These are phyloP conservation scores for Indicator indicator DNA, from an alignment of 2,113 vertebrate genomes.

Conservation along the genomic window DNA sequence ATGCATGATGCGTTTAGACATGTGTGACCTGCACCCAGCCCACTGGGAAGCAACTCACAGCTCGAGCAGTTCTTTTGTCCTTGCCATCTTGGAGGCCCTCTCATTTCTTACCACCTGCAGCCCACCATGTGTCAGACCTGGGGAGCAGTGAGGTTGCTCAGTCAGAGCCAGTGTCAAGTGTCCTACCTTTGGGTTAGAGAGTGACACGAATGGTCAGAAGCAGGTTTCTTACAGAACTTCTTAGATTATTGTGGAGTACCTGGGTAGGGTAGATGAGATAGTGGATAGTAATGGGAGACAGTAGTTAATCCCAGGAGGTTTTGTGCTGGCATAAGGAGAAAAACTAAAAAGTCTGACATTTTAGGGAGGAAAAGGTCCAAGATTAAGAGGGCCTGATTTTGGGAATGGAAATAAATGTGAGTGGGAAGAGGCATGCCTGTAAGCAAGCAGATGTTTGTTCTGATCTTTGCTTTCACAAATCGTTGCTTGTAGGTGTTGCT, in stretches of 20 bases:
- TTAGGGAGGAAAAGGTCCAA: neutral
- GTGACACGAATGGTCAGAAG: neutral
- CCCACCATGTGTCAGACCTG: neutral
- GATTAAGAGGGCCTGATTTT: neutral
- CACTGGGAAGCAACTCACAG: neutral
- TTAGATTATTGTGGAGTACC: neutral
- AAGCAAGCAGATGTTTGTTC: neutral
- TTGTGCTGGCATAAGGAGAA: neutral
- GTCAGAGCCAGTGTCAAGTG: neutral
- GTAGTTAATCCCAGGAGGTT: neutral
- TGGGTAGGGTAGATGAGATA: constrained; percentile 8
- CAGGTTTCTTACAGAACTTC: neutral
- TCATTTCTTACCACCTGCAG: neutral
- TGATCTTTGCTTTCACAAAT: neutral
- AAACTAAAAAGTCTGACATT: neutral
- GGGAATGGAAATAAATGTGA: neutral
- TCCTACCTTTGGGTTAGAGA: neutral
- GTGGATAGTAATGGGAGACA: neutral
- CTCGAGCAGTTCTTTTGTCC: neutral
- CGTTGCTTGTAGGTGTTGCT: neutral
- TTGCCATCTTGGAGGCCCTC: neutral
- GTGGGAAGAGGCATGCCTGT: neutral
- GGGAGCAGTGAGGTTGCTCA: neutral
- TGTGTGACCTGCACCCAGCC: neutral
- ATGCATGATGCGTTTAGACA: neutral